phyloP scores from a whole-genome alignment of 2,888 invertebrate genomes.

The Gasteruption jaculator region DNA sequence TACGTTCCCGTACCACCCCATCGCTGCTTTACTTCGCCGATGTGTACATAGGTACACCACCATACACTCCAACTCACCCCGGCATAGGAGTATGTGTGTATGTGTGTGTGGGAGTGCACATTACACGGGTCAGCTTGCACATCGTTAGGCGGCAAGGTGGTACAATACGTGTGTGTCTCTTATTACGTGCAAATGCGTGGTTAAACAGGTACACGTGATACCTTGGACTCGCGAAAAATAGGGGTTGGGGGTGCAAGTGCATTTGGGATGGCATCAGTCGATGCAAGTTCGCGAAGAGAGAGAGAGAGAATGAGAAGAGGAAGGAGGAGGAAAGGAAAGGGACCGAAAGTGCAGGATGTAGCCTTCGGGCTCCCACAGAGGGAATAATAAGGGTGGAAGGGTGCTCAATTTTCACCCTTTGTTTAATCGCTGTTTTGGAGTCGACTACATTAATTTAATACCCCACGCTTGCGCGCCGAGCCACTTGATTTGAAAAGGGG shows the following conservation, averaged over 20 bases:
- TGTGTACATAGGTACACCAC: constrained; percentile 29
- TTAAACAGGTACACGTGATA: constrained; percentile 7
- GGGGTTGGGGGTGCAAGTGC: no score
- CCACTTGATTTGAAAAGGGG: constrained; percentile 28
- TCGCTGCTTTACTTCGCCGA: constrained; percentile 10
- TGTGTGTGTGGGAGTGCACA: constrained; percentile 13
- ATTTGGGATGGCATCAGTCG: no score
- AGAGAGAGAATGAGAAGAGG: constrained; percentile 1
- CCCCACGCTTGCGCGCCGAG: constrained; percentile 37
- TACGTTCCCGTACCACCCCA: background rate
- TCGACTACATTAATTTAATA: constrained; percentile 49
- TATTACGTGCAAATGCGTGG: constrained; percentile 14
- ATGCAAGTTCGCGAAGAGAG: no score
- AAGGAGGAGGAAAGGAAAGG: background rate
- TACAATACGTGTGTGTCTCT: constrained; percentile 4
- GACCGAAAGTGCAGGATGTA: background rate
- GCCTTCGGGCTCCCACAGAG: constrained; percentile 3
- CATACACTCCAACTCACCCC: background rate
- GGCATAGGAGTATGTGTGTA: constrained; percentile 1
- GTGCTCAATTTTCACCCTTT: constrained; percentile 50
- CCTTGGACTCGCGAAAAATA: no score
- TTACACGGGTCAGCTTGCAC: constrained; percentile 15
- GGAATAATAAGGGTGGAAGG: constrained; percentile 23
- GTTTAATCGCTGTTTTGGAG: constrained; percentile 46
- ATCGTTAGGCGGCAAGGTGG: constrained; percentile 7